These are phyloP conservation scores for Luidia sarsii DNA, from an alignment of 53 echinoderm and acorn worm genomes.

Conservation along the genomic window DNA sequence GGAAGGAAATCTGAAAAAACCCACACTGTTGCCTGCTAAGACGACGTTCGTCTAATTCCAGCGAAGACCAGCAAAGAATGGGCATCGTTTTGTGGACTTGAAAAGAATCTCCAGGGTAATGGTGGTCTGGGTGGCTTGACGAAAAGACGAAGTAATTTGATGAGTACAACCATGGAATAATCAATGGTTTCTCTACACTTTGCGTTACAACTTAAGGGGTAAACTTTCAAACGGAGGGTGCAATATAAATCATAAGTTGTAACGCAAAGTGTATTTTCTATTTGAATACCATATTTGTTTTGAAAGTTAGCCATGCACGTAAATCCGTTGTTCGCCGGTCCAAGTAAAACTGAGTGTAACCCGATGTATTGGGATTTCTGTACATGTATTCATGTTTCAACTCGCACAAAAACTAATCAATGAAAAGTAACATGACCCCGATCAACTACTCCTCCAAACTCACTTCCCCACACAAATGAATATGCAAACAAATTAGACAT, in stretches of 20 bases:
- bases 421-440: too few species aligned
- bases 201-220: constrained; percentile 55
- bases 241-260: constrained; percentile 6
- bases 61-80: not conserved
- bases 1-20: not conserved
- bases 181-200: constrained; percentile 66
- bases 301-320: too few species aligned
- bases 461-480: too few species aligned
- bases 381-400: too few species aligned
- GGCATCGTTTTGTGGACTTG: not conserved
- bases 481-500: too few species aligned
- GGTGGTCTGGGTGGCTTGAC: constrained; percentile 45
- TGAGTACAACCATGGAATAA: constrained; percentile 53
- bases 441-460: too few species aligned
- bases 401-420: too few species aligned
- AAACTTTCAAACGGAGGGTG: constrained; percentile 61
- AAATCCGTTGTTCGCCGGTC: too few species aligned
- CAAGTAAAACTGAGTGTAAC: too few species aligned
- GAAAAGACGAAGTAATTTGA: constrained; percentile 21
- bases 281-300: not conserved
- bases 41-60: not conserved
- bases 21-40: not conserved
- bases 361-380: too few species aligned
- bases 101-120: constrained; percentile 35
- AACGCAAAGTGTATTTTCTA: constrained; percentile 21